Percentiles rank a stretch among this genome's conserved stretches.
These are phyloP conservation scores for Oscarella lobularis DNA, from an alignment of 37 sponge, comb jelly and placozoan species.

Conservation along the genomic window DNA sequence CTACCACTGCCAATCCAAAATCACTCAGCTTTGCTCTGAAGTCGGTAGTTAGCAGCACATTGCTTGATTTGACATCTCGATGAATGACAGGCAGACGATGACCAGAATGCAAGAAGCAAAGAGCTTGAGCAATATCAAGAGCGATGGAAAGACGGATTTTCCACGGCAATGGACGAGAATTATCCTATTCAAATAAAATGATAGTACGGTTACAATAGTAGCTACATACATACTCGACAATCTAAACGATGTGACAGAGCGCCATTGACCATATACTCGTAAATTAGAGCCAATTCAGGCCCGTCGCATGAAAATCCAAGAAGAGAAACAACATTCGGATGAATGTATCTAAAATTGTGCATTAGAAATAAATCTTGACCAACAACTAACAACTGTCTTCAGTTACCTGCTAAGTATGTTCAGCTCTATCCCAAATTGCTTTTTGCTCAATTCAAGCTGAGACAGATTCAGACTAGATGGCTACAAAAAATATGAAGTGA, in stretches of 20 bases:
- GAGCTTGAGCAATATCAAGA: neutral
- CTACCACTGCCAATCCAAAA: neutral
- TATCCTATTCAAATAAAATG: neutral
- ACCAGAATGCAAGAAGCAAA: neutral
- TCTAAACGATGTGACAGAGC: neutral
- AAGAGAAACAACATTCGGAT: neutral
- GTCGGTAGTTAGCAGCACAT: neutral
- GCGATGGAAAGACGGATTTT: neutral
- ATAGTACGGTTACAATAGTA: neutral
- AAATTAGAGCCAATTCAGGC: neutral
- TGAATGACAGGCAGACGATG: neutral
- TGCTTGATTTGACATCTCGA: neutral
- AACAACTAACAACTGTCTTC: no score
- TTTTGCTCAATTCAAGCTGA: neutral
- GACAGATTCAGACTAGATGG: neutral
- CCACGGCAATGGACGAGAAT: neutral
- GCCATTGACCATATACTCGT: neutral
- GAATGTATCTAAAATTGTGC: neutral
- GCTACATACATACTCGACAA: neutral
- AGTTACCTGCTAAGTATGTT: neutral
- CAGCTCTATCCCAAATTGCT: neutral
- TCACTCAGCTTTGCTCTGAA: neutral
- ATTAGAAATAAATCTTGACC: no score
- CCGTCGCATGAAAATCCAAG: neutral
- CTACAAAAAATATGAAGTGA: neutral